A percentile compares a stretch with the other conserved stretches of the same genome.
phyloP scores from a whole-genome alignment of 2,113 vertebrate genomes.

The Riparia riparia region DNA sequence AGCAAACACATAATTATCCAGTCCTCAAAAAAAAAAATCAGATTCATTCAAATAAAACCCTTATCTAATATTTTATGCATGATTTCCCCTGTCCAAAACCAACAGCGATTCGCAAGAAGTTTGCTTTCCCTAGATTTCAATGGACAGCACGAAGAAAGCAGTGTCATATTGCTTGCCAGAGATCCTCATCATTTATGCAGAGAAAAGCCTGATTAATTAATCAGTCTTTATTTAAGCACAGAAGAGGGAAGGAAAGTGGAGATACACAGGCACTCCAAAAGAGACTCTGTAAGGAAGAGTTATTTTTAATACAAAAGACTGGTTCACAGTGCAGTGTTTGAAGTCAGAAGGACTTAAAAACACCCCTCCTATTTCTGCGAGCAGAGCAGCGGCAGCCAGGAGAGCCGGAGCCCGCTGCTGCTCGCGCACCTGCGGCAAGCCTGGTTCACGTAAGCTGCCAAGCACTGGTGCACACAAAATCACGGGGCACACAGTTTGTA shows the following conservation, averaged over 20 bases:
- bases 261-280: background rate
- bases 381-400: background rate
- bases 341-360: conserved; percentile 16
- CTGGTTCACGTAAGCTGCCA: background rate
- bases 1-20: background rate
- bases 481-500: rapidly evolving
- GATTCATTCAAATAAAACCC: background rate
- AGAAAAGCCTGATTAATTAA: conserved; percentile 23
- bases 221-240: background rate
- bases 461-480: background rate
- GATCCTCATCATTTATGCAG: background rate
- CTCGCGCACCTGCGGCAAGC: background rate
- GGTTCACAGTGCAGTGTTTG: background rate
- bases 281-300: background rate
- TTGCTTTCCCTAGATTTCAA: background rate
- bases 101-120: background rate
- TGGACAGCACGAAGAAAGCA: background rate
- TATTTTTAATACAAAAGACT: conserved; percentile 14
- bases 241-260: background rate
- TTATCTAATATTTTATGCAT: background rate
- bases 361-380: background rate
- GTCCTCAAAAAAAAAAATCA: background rate
- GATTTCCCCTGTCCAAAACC: background rate
- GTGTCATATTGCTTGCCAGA: background rate
- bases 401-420: background rate